phyloP scores from a whole-genome alignment of 2,113 vertebrate genomes.

The Hipposideros armiger region DNA sequence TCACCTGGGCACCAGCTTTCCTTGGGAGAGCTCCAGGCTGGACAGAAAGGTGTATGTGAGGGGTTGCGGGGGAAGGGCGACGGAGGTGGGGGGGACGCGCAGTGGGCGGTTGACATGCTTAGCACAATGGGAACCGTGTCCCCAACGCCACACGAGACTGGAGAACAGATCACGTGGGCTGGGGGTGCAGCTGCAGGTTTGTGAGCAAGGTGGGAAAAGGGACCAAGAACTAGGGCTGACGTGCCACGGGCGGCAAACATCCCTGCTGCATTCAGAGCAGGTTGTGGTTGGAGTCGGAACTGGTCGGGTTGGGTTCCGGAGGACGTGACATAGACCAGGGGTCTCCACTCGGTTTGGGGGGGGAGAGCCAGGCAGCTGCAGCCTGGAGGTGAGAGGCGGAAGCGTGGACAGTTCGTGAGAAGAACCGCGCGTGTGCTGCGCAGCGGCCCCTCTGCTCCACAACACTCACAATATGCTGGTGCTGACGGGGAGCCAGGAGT shows the following conservation, averaged over 20 bases:
- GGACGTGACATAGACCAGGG: not conserved
- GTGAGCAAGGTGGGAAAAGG: not conserved
- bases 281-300: not conserved
- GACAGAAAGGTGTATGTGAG: too few species aligned
- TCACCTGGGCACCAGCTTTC: not conserved
- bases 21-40: not conserved
- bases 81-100: too few species aligned
- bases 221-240: not conserved
- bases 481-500: not conserved
- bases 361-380: not conserved
- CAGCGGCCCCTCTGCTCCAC: not conserved
- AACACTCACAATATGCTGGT: not conserved
- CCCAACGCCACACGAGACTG: not conserved
- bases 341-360: not conserved
- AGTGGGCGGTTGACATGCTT: not conserved
- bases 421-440: not conserved
- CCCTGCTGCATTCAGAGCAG: not conserved
- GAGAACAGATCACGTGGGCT: not conserved
- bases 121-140: not conserved
- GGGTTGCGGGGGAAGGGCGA: too few species aligned
- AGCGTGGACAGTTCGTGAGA: not conserved
- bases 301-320: not conserved
- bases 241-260: not conserved
- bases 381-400: not conserved
- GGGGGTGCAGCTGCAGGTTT: not conserved